Conservation (phyloP, 2,113 vertebrate genomes). For the Clarias macrocephalus region DNA sequence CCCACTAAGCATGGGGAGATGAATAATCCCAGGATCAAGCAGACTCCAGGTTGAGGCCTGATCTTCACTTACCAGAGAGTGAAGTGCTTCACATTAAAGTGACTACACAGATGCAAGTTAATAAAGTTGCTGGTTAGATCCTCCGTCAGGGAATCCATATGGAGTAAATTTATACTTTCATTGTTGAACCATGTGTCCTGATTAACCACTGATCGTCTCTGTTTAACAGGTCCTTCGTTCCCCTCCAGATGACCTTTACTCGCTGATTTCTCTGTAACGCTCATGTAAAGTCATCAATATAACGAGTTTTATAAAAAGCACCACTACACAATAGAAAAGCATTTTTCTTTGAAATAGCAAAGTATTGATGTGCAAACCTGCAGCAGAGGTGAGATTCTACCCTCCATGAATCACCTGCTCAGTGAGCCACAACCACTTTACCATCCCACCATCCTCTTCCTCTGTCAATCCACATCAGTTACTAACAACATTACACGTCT, state of each 20-base stretch:
- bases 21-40: background rate
- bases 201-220: background rate
- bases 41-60: background rate
- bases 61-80: background rate
- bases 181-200: background rate
- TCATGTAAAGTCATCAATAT: background rate
- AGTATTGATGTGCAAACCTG: background rate
- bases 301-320: background rate
- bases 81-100: no score
- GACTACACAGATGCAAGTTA: background rate
- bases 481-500: background rate
- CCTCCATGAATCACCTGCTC: background rate
- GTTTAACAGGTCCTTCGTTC: background rate
- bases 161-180: background rate
- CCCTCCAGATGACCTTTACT: background rate
- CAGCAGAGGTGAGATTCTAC: background rate
- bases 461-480: background rate
- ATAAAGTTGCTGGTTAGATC: background rate
- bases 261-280: background rate
- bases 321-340: background rate
- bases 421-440: background rate
- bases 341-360: background rate
- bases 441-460: background rate
- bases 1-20: no score
- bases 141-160: background rate